Percentiles rank a stretch among this genome's conserved stretches.
Conservation (phyloP, 2,113 vertebrate species). For the Leptodactylus fuscus region DNA sequence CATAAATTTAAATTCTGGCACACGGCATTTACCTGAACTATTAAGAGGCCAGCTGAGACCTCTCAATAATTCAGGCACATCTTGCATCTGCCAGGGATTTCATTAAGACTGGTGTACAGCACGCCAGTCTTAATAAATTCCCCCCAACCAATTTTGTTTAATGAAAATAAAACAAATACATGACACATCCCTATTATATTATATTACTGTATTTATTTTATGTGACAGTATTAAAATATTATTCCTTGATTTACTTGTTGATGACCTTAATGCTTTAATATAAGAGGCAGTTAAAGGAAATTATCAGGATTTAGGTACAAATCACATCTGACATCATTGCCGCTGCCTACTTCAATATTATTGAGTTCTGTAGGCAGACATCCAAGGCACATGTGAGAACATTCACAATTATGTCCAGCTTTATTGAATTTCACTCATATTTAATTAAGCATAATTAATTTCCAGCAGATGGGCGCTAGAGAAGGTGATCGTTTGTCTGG, state of each 20-base stretch:
- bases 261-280: background rate
- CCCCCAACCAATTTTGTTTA: too few species aligned
- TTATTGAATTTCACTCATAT: background rate
- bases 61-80: too few species aligned
- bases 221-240: background rate
- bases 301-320: background rate
- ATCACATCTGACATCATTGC: background rate
- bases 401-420: background rate
- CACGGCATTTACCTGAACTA: too few species aligned
- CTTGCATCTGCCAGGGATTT: too few species aligned
- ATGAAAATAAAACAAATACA: too few species aligned
- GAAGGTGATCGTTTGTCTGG: background rate
- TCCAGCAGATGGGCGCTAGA: background rate
- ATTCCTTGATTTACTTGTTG: background rate
- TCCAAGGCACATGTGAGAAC: background rate
- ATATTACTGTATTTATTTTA: too few species aligned
- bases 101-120: too few species aligned
- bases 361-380: slow-evolving; percentile 4
- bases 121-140: too few species aligned
- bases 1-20: too few species aligned
- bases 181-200: too few species aligned
- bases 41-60: too few species aligned
- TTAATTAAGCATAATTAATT: slow-evolving; percentile 30
- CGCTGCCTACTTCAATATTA: background rate
- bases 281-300: background rate